Percentiles rank a stretch among this genome's conserved stretches.
Conservation (phyloP, 2,113 vertebrate species). For the Carollia perspicillata region DNA sequence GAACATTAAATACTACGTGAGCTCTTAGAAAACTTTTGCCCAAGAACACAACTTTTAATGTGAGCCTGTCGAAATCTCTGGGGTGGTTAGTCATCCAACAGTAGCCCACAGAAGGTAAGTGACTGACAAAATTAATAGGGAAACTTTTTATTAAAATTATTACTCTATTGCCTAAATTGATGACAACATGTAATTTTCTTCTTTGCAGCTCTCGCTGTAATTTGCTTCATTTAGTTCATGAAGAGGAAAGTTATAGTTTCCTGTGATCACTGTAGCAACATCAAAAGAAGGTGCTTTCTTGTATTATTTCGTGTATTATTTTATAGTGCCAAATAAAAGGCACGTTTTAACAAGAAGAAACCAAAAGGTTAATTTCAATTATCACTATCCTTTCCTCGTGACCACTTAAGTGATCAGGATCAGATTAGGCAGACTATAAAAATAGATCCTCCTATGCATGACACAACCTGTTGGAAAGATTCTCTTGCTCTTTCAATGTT, state of each 20-base stretch:
- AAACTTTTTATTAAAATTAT: conserved; percentile 79
- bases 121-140: conserved; percentile 80
- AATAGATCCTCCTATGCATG: conserved; percentile 41
- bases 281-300: conserved; percentile 64
- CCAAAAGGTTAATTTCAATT: conserved; percentile 73
- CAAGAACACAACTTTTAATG: conserved; percentile 62
- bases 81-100: conserved; percentile 64
- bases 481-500: conserved; percentile 49
- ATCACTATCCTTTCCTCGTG: conserved; percentile 64
- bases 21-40: conserved; percentile 52
- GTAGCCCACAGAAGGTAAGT: conserved; percentile 67
- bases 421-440: conserved; percentile 35
- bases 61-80: conserved; percentile 49
- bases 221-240: conserved; percentile 82
- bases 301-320: conserved; percentile 44
- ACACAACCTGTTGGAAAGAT: background rate
- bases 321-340: conserved; percentile 65
- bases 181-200: conserved; percentile 85
- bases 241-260: conserved; percentile 72
- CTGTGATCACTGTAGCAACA: conserved; percentile 65
- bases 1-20: conserved; percentile 12
- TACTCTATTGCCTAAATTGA: conserved; percentile 72
- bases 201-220: conserved; percentile 77
- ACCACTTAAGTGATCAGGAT: background rate
- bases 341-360: conserved; percentile 54